Evolutionary conservation across 2,113 vertebrate species (phyloP), one percentile per base, ranked within the genome.

Genomic region (Telmatochromis sp.): DNA sequence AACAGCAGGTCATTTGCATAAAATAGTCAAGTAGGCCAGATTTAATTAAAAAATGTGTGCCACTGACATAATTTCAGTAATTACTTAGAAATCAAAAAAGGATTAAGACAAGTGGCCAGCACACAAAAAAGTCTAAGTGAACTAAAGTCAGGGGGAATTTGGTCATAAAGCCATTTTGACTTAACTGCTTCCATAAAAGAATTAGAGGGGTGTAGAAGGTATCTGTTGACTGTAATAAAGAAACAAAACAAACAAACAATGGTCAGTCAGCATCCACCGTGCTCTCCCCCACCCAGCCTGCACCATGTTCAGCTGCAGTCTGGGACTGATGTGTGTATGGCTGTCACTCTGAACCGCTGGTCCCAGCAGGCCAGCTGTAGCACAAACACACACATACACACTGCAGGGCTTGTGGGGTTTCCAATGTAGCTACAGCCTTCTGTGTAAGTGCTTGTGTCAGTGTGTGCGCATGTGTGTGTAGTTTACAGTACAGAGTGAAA

Each of bases 401-500:
- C 93, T 94, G 92, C 92, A 88, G 93, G 94, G 93, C 94, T 94
- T 94, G 90, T 95, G 91, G 93, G 94, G 92, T 91, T 94, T 94
- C 93, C 91, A 95, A 57, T 94, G 75, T 87, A 92, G 90, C 91
- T 90, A 63, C 91, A 94, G 91, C 86, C 87, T 85, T 88, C 86
- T 93, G 91, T 92, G 88, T 94, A 89, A 93, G 91, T 85, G 89
- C 82, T 60, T 82, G 88, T 89, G 87, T 92, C 5, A 31, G 37
- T 89, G 57, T 85, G 91, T 73, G 33, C 53, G 81, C 80, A 54
- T 88, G 47, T 84, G 86, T 89, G 89, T 92, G 89, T 83, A 87
- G 95, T 94, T 96, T 94, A 94, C 92, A 94, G 93, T 94, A 90
- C 92, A 96, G 93, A 95, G 93, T 96, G 92, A 94, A 95, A 96